Conservation (phyloP, 37 sponge, comb jelly and placozoan species). For the Haliclona indistincta region DNA sequence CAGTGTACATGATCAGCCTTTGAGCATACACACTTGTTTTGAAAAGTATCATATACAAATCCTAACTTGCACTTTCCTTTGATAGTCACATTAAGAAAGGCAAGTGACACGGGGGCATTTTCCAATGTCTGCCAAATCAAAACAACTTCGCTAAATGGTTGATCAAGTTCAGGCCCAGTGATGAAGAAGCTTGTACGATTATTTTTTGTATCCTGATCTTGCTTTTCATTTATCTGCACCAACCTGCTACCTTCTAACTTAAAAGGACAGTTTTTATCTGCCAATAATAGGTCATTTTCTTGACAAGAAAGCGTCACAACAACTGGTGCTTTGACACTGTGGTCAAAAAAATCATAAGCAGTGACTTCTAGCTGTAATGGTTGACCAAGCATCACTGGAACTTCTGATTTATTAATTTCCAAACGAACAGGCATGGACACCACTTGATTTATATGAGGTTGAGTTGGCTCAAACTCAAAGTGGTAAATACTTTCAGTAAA, state of each 20-base stretch:
- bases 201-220: neutral
- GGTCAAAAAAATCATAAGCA: neutral
- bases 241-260: neutral
- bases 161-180: neutral
- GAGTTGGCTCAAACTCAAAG: neutral
- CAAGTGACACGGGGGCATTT: neutral
- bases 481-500: slow-evolving; percentile 7
- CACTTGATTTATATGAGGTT: no score
- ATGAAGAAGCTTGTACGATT: no score
- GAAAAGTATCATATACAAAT: neutral
- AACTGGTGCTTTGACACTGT: neutral
- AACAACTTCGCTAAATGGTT: neutral
- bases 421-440: no score
- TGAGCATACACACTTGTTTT: neutral
- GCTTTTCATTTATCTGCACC: neutral
- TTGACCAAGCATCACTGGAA: neutral
- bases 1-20: slow-evolving; percentile 6
- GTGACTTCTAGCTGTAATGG: neutral
- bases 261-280: neutral
- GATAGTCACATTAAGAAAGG: neutral
- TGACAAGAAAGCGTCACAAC: neutral
- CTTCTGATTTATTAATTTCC: neutral
- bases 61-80: neutral
- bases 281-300: neutral
- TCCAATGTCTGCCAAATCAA: neutral